Base-by-base conservation (phyloP, 2,113 vertebrate species). In the Gopherus flavomarginatus region DNA sequence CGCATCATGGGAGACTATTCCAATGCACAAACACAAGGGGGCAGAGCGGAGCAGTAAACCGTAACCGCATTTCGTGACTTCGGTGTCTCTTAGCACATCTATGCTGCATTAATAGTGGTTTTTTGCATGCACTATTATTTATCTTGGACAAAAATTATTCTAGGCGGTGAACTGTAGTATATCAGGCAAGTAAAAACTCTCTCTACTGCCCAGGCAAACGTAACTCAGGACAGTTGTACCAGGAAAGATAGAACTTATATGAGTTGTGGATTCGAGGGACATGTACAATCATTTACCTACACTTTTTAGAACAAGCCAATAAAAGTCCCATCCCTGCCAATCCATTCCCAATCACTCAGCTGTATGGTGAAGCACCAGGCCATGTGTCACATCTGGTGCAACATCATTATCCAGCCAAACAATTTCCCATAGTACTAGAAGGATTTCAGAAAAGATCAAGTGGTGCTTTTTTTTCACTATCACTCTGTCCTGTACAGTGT, bases 31-130 rank as follows among this genome's bases (percentile, higher is more conserved):
- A 56, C 27, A 35, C 52, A 13, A 57, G 79, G 35, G 53, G 11
- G 27, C 2, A 31, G 27, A 50, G 14, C 26, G 29, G 85, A 22
- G 85, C 50, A 7, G 4, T 42, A 19, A 88, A 85, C 14, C 82
- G 82, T 62, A 90, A 49, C 75, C n/a, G 24, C 65, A 49, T 35
- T 65, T 65, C 11, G 31, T 65, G 59, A 14, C 59, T 62, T 62
- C 29, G 1, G 11, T 31, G 59, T 7, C 35, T 65, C 31, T 29
- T 16, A 35, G 59, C 13, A 6, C 38, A 47, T 12, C 3, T 13
- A 3, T 11, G 50, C 57, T 31, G 12, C 1, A 1, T 31, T 27
- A 1, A 65, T 65, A 29, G 27, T 14, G 11, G 10, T 1, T 35
- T 65, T 65, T 65, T 65, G 59, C 31, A 35, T 35, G 59, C 59